A percentile compares a stretch with the other conserved stretches of the same genome.
phyloP scores from a whole-genome alignment of 2,888 invertebrate genomes.

The Vanessa cardui region DNA sequence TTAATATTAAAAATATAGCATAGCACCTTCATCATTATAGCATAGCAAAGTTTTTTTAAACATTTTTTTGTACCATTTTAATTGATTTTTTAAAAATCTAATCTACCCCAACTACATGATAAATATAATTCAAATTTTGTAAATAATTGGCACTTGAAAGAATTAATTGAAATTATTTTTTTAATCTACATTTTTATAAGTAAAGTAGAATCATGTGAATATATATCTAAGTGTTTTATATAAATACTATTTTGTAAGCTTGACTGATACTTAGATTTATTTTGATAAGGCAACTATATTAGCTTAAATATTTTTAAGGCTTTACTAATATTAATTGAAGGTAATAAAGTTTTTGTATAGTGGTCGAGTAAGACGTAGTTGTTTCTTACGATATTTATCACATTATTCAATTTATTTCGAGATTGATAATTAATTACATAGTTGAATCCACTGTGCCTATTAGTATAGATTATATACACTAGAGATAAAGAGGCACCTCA shows the following conservation, averaged over 20 bases:
- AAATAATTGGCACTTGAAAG: conserved; percentile 48
- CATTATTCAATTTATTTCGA: neutral
- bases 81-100: conserved; percentile 45
- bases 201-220: too few species aligned
- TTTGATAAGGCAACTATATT: neutral
- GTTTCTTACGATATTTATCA: neutral
- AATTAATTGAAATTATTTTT: neutral
- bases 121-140: conserved; percentile 17
- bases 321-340: neutral
- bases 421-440: neutral
- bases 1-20: conserved; percentile 42
- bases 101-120: conserved; percentile 13
- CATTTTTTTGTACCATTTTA: conserved; percentile 45
- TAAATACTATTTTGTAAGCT: neutral
- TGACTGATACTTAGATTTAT: neutral
- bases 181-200: neutral
- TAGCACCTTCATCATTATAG: conserved; percentile 51
- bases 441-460: too few species aligned
- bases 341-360: neutral
- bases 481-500: conserved; percentile 3
- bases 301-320: neutral
- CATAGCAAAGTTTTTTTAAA: conserved; percentile 34
- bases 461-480: neutral
- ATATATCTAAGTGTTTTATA: too few species aligned
- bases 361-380: neutral